Evolutionary conservation across 2,888 invertebrate species (phyloP).

Genomic region (Eudasyphora cyanicolor): DNA sequence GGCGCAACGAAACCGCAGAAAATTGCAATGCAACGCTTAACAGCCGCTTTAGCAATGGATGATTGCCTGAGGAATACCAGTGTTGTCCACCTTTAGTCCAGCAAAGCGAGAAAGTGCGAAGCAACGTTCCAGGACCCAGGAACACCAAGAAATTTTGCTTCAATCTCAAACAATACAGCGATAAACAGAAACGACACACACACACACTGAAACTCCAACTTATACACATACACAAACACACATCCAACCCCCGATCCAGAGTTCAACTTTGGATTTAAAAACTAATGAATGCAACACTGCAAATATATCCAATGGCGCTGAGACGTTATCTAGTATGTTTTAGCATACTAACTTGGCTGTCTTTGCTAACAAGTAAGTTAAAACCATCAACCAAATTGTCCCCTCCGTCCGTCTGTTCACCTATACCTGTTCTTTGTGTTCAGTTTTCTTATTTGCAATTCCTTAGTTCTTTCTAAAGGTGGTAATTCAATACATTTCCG

Average conservation of each 20-base stretch:
- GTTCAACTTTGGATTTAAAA: slow-evolving; percentile 56
- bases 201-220: slow-evolving; percentile 3
- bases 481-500: slow-evolving; percentile 19
- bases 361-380: slow-evolving; percentile 74
- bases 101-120: slow-evolving; percentile 16
- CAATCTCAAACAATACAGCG: slow-evolving; percentile 35
- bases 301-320: slow-evolving; percentile 74
- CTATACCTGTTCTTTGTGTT: neutral
- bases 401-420: neutral
- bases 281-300: slow-evolving; percentile 60
- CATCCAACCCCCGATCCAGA: slow-evolving; percentile 32
- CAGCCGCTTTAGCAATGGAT: slow-evolving; percentile 54
- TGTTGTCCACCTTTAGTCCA: slow-evolving; percentile 59
- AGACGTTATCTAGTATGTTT: slow-evolving; percentile 73
- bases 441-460: neutral
- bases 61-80: slow-evolving; percentile 51
- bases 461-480: neutral
- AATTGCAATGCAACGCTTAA: slow-evolving; percentile 60
- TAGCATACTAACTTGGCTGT: slow-evolving; percentile 74
- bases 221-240: slow-evolving; percentile 19
- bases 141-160: slow-evolving; percentile 4
- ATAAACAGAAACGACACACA: slow-evolving; percentile 28
- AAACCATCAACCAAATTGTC: neutral
- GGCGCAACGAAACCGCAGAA: neutral
- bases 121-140: neutral